These are phyloP conservation scores for Takifugu flavidus DNA, from an alignment of 2,113 vertebrate genomes.

Conservation along the genomic window DNA sequence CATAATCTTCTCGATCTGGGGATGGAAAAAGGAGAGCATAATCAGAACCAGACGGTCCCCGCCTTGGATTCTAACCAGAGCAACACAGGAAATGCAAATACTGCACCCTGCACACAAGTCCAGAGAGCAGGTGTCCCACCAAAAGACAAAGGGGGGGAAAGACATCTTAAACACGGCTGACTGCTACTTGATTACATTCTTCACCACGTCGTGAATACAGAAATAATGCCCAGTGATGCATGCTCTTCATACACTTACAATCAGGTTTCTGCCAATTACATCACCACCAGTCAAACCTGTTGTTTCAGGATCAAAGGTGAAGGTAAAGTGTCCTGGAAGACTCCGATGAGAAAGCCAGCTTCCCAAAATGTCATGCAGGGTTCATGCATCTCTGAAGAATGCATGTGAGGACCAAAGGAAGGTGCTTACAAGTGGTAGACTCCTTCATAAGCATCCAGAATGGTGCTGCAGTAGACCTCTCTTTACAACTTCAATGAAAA, in stretches of 20 bases:
- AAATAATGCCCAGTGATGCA: not conserved
- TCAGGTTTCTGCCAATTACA: no score
- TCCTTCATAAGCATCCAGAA: no score
- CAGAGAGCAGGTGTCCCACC: no score
- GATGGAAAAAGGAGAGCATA: constrained; percentile 39
- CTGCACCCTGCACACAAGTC: constrained; percentile 9
- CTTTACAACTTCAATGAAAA: no score
- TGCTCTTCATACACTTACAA: no score
- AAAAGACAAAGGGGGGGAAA: no score
- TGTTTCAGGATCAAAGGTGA: constrained; percentile 4
- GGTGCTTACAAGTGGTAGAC: not conserved
- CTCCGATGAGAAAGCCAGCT: not conserved
- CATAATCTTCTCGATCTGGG: constrained; percentile 99
- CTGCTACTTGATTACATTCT: not conserved
- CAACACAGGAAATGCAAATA: constrained; percentile 20
- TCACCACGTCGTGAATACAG: not conserved
- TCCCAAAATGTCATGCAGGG: constrained; percentile 4
- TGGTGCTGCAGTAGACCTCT: no score
- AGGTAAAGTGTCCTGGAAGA: not conserved
- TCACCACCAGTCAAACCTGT: not conserved
- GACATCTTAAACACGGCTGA: not conserved
- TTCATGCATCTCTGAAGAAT: constrained; percentile 38
- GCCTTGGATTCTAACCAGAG: constrained; percentile 40
- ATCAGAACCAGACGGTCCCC: constrained; percentile 21
- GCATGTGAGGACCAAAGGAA: constrained; percentile 1